Percentiles rank a stretch among this genome's conserved stretches.
Conservation (phyloP, 2,113 vertebrate species). For the Noctilio leporinus region DNA sequence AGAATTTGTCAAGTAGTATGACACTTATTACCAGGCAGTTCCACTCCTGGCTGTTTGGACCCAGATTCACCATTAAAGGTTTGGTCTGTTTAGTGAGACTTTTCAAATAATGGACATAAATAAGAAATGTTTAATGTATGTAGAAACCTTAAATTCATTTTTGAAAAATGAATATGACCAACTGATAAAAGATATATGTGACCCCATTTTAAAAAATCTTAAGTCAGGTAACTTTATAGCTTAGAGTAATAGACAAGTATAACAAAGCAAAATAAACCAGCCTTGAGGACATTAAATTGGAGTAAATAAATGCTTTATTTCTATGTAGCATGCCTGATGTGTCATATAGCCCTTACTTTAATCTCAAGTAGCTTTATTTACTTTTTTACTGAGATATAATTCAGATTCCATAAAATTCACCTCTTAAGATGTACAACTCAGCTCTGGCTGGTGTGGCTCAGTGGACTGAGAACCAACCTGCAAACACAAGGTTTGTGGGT, state of each 20-base stretch:
- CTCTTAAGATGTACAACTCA: not conserved
- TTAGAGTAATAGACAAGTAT: not conserved
- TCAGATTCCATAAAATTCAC: not conserved
- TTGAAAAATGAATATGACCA: not conserved
- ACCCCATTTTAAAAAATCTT: not conserved
- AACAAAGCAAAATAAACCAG: not conserved
- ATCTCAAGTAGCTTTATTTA: not conserved
- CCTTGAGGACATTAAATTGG: not conserved
- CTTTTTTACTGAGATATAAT: not conserved
- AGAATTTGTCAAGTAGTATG: not conserved
- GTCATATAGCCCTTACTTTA: not conserved
- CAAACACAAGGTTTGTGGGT: too few species aligned
- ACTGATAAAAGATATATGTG: slow-evolving; percentile 11
- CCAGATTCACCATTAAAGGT: not conserved
- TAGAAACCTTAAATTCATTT: not conserved
- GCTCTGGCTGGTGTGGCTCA: too few species aligned
- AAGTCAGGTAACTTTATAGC: not conserved
- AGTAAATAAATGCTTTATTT: not conserved
- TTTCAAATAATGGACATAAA: not conserved
- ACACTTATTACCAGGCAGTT: not conserved
- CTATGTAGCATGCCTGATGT: not conserved
- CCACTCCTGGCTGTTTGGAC: not conserved
- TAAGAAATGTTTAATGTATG: not conserved
- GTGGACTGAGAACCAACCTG: too few species aligned
- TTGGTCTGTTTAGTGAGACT: not conserved